Base-by-base conservation (phyloP, 2,888 invertebrate species). In the Sphinx pinastri region DNA sequence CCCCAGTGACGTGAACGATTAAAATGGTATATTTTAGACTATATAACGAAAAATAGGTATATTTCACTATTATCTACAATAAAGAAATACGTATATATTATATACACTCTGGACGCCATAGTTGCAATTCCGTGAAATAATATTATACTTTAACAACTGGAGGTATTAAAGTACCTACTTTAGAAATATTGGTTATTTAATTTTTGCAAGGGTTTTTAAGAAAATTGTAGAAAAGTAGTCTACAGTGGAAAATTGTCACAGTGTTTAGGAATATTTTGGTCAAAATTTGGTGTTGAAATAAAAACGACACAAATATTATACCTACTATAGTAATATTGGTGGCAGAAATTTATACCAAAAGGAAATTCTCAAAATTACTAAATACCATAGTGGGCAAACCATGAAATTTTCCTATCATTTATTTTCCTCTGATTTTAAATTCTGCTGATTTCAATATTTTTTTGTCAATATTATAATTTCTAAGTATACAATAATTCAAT, bases 21-120 rank as follows among this genome's bases (percentile, higher is more conserved):
- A 19, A 19, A 13, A 16, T 16, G 45, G 16, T 63, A 63, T 63
- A 49, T 63, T 47, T 49, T 19, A 63, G 13, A 63, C 63, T 63
- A 63, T 19, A 63, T 63, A 63, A 63, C 60, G 47, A 63, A 63
- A 63, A 13, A 47, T 63, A 63, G 63, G 49, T 63, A 63, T 63
- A 63, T 63, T 63, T 63, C 11, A 63, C 63, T 63, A 63, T 63
- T 63, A 63, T 63, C 63, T 63, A 63, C 49, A 63, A 63, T 63
- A 63, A 63, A 63, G 19, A 63, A 63, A 63, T 63, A 63, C 49
- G 31, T 59, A 59, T 31, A 59, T 58, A 58, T 25, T 31, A 59
- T 59, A 63, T 63, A 63, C 63, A 63, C 63, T 63, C 19, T 63
- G 63, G 63, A 63, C 63, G 63, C 63, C 63, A 63, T 63, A 63